phyloP scores from a whole-genome alignment of 2,888 invertebrate genomes.

The Nemapogon koenigi region DNA sequence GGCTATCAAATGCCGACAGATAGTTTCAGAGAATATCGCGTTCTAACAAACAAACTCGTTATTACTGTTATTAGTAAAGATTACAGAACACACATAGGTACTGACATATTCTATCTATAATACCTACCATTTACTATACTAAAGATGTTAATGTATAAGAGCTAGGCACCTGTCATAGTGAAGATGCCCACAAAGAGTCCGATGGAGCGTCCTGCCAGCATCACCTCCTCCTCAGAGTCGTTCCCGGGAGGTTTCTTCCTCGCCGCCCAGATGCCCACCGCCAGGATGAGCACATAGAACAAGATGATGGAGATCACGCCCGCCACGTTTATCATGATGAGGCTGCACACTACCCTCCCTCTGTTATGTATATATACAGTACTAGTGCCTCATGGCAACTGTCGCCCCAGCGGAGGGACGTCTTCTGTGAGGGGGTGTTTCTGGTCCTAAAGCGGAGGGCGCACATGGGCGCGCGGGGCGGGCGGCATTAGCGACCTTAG shows the following conservation, averaged over 20 bases:
- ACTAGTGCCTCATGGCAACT: slow-evolving; percentile 78
- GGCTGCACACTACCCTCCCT: slow-evolving; percentile 7
- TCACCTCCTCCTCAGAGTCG: slow-evolving; percentile 96
- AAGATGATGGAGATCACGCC: slow-evolving; percentile 94
- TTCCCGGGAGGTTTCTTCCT: slow-evolving; percentile 89
- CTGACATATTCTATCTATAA: too few relatives aligned
- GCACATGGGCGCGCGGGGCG: slow-evolving; percentile 81
- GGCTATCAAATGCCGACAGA: too few relatives aligned
- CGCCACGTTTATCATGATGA: slow-evolving; percentile 86
- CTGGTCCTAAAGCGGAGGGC: slow-evolving; percentile 95
- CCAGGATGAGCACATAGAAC: slow-evolving; percentile 95
- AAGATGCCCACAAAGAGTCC: slow-evolving; percentile 97
- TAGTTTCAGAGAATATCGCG: too few relatives aligned
- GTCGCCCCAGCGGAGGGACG: slow-evolving; percentile 95
- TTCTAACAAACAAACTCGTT: too few relatives aligned
- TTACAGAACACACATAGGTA: too few relatives aligned
- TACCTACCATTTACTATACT: background rate
- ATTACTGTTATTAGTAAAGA: too few relatives aligned
- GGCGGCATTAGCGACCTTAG: background rate
- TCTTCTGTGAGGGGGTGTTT: slow-evolving; percentile 96
- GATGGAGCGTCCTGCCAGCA: slow-evolving; percentile 97
- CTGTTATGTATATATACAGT: too few relatives aligned
- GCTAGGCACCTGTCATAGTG: slow-evolving; percentile 91
- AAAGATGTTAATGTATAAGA: background rate
- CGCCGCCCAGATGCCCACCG: slow-evolving; percentile 97